phyloP scores from a whole-genome alignment of 2,113 vertebrate species.

The Alces alces region DNA sequence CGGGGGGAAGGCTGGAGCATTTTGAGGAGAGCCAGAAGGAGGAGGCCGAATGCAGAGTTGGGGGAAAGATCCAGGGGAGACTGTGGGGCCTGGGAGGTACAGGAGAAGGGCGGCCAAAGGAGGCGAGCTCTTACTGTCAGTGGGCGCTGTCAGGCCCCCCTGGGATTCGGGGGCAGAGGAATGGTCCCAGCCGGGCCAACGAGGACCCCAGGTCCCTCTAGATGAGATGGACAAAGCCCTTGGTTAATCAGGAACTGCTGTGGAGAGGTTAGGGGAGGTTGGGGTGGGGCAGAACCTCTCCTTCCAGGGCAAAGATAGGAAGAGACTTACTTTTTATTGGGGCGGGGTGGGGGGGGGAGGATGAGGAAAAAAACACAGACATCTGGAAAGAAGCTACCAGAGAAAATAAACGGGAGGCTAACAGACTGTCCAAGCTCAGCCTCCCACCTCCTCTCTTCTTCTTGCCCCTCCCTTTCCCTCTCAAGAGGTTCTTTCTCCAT shows the following conservation, averaged over 20 bases:
- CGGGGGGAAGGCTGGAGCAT: not conserved
- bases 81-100: constrained; percentile 48
- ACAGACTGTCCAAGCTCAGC: not conserved
- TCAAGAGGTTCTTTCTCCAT: not conserved
- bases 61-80: constrained; percentile 1
- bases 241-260: constrained; percentile 45
- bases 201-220: constrained; percentile 63
- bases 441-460: not conserved
- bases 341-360: too few species aligned
- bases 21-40: constrained; percentile 52
- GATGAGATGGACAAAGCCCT: constrained; percentile 58
- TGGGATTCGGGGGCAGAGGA: constrained; percentile 55
- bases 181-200: constrained; percentile 54
- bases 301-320: not conserved
- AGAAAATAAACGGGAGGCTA: not conserved
- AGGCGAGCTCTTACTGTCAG: constrained; percentile 58
- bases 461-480: not conserved
- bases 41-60: not conserved
- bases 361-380: not conserved
- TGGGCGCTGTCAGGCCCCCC: constrained; percentile 55
- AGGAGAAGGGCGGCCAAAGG: constrained; percentile 13
- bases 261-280: not conserved
- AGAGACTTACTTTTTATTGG: not conserved
- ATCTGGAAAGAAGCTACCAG: not conserved
- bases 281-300: constrained; percentile 16